A percentile compares a stretch with the other conserved stretches of the same genome.
Evolutionary conservation across 2,113 vertebrate species (phyloP).

Genomic region (Aegithalos caudatus): DNA sequence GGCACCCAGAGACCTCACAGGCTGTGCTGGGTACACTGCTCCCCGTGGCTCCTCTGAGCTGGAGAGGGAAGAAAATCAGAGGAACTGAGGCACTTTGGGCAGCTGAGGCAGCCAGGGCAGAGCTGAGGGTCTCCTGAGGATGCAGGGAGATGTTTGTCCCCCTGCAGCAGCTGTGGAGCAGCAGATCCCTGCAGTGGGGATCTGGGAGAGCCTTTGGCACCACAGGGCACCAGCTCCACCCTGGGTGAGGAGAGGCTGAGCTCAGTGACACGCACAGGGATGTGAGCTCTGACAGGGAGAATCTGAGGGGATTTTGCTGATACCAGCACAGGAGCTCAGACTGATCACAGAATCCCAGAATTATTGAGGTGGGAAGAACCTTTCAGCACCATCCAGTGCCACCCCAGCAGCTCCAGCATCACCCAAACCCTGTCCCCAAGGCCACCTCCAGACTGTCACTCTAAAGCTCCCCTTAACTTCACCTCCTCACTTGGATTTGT

Average conservation of each 20-base stretch:
- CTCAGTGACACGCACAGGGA: background rate
- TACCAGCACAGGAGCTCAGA: background rate
- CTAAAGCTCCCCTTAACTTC: too few species aligned
- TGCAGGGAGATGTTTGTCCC: background rate
- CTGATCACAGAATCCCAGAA: background rate
- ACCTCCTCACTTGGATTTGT: too few species aligned
- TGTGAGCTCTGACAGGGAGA: accelerated
- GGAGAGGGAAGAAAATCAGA: background rate
- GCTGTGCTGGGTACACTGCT: background rate
- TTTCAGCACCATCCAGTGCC: accelerated
- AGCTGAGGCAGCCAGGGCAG: background rate
- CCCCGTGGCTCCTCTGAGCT: background rate
- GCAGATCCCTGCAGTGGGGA: background rate
- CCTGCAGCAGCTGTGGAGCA: background rate
- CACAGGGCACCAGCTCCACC: background rate
- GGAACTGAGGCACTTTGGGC: background rate
- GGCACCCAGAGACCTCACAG: background rate
- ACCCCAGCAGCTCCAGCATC: background rate
- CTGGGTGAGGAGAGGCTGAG: background rate
- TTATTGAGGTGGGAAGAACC: background rate
- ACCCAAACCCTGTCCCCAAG: background rate
- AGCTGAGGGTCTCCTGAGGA: background rate
- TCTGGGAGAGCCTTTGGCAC: background rate
- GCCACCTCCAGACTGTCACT: background rate
- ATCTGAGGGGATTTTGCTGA: background rate